Base-by-base conservation (phyloP, 1,140 invertebrate genomes). In the Temnothorax nylanderi region DNA sequence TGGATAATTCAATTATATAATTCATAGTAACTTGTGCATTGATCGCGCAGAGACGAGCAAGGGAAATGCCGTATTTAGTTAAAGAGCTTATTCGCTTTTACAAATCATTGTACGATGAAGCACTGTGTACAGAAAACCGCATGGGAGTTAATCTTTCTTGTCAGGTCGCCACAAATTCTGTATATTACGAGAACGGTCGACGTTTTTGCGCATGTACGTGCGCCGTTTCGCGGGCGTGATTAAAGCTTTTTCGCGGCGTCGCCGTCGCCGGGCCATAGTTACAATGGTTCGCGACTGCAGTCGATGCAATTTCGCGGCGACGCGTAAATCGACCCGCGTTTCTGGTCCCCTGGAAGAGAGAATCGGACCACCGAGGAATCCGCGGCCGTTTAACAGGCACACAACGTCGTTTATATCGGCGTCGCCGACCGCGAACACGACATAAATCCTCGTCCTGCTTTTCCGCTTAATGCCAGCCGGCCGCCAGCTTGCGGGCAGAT, bases 321-420 rank as follows among this genome's bases (percentile, higher is more conserved):
- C 64, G 54, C 65, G 78, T 87, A 87, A 87, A 88, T 88, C 62
- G 86, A 54, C 26, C 26, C 41, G 32, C n/a, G 54, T 87, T 85
- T 3, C 44, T 13, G 16, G 18, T 47, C 18, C 64, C 3, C 11
- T 18, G 13, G 13, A 64, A 34, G 51, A 51, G 37, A 58, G 11
- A 21, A 82, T 56, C 65, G 49, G 1, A 10, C 51, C 65, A 58
- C 41, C 54, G 64, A 82, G 34, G 41, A 87, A 87, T 88, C 16
- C 85, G 49, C 32, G 32, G 78, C n/a, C 47, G 51, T 54, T 65
- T 85, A 77, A 62, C 64, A 32, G n/a, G 26, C 41, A 18, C 34
- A n/a, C 67, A n/a, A 64, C 44, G 77, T 47, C 77, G 77, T 74
- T 82, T 65, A 74, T 82, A 72, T 87, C 37, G 49, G n/a, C 77